Evolutionary conservation across 2,797 vertebrate genomes (phyloP).

Genomic region (Enteromius treurensis): DNA sequence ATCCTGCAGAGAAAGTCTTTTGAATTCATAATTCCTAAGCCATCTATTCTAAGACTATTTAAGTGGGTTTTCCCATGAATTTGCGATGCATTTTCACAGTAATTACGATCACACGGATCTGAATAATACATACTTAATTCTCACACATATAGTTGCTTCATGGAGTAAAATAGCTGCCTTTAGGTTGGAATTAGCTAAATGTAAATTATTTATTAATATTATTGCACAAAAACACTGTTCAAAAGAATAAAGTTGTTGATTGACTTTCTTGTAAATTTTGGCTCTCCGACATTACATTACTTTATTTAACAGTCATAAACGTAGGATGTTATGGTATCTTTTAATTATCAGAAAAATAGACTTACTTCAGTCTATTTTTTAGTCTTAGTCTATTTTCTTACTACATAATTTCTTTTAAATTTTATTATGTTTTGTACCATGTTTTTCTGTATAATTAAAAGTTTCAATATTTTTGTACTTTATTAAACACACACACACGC

Average conservation of each 20-base stretch:
- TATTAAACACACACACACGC: not conserved
- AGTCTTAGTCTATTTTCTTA: not conserved
- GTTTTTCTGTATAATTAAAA: not conserved
- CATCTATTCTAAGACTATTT: constrained; percentile 16
- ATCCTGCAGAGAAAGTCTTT: not conserved
- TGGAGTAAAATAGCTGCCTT: not conserved
- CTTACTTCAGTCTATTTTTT: not conserved
- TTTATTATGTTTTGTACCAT: not conserved
- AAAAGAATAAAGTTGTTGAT: not conserved
- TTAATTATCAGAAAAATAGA: not conserved
- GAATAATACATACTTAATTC: constrained; percentile 29
- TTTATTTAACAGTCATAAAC: not conserved
- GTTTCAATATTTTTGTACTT: not conserved
- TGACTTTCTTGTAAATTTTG: not conserved
- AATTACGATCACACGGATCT: constrained; percentile 35
- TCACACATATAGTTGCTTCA: not conserved
- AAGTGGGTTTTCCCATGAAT: constrained; percentile 32
- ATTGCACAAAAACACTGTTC: not conserved
- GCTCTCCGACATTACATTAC: not conserved
- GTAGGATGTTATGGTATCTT: not conserved
- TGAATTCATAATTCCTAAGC: constrained; percentile 17
- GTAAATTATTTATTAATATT: not conserved
- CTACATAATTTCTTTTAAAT: not conserved
- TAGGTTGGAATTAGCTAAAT: constrained; percentile 5
- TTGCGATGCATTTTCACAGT: constrained; percentile 28